Evolutionary conservation across 2,888 invertebrate genomes (phyloP).

Genomic region (Dyspetes luteomarginatus): DNA sequence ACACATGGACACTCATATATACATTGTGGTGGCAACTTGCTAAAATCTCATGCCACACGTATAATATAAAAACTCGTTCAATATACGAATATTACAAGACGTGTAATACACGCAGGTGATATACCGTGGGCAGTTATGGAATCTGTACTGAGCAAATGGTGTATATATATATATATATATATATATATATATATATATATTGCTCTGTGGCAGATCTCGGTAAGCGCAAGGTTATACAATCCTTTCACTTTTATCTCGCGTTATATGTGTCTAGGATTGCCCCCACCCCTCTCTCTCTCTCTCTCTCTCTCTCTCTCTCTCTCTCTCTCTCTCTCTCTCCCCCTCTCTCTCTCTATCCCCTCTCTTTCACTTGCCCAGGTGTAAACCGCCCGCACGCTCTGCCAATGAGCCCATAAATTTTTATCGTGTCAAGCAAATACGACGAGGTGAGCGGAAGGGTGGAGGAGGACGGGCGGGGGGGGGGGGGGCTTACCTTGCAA

Average conservation of each 20-base stretch:
- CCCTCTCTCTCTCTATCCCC: constrained; percentile 35
- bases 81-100: no score
- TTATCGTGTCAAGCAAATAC: constrained; percentile 70
- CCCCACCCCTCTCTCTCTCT: constrained; percentile 42
- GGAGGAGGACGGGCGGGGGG: constrained; percentile 28
- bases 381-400: constrained; percentile 59
- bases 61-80: no score
- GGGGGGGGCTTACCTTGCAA: constrained; percentile 75
- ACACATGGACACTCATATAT: no score
- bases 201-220: constrained; percentile 51
- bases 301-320: not conserved
- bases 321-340: constrained; percentile 32
- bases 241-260: constrained; percentile 81
- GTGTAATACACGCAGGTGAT: not conserved
- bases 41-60: no score
- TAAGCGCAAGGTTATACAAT: constrained; percentile 79
- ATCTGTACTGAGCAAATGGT: constrained; percentile 59
- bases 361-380: constrained; percentile 35
- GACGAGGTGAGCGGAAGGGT: constrained; percentile 61
- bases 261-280: constrained; percentile 65
- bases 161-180: no score
- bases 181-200: constrained; percentile 53
- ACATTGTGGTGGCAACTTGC: no score
- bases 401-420: constrained; percentile 77
- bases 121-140: constrained; percentile 55